phyloP scores from a whole-genome alignment of 37 sponge, comb jelly and placozoan species.

The Halichondria panicea region DNA sequence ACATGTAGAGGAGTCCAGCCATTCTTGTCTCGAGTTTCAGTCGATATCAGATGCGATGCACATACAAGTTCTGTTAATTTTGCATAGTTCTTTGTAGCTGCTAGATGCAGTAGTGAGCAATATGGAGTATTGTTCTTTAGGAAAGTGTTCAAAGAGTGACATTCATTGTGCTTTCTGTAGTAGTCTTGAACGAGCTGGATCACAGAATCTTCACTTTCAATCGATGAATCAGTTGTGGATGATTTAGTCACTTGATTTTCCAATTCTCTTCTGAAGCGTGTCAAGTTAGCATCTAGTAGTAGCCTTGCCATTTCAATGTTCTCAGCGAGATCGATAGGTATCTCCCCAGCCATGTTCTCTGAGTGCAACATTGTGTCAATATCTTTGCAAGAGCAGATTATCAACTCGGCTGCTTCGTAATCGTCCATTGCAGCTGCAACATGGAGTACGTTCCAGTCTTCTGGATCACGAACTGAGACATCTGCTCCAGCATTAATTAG shows the following conservation, averaged over 20 bases:
- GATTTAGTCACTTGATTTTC: neutral
- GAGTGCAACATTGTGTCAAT: conserved; percentile 14
- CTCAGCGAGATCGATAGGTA: conserved; percentile 72
- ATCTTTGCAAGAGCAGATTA: conserved; percentile 22
- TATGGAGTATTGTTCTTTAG: conserved; percentile 38
- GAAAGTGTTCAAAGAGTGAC: conserved; percentile 26
- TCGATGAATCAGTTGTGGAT: neutral
- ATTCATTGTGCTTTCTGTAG: neutral
- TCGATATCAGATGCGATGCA: neutral
- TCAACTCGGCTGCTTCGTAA: conserved; percentile 54
- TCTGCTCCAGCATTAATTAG: conserved; percentile 64
- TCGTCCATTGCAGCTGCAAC: conserved; percentile 73
- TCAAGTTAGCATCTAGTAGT: conserved; percentile 57
- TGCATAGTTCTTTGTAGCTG: conserved; percentile 69
- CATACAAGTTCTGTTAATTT: conserved; percentile 44
- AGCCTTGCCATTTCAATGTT: conserved; percentile 58
- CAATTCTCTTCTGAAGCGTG: conserved; percentile 12
- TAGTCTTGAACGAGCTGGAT: conserved; percentile 30
- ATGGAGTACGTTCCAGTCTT: conserved; percentile 73
- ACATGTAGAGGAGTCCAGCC: conserved; percentile 79
- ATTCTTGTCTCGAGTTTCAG: conserved; percentile 34
- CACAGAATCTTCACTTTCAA: conserved; percentile 10
- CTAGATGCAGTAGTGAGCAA: conserved; percentile 59
- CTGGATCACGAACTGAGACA: conserved; percentile 38
- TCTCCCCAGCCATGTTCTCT: conserved; percentile 53